These are phyloP conservation scores for Sialia sialis DNA, from an alignment of 2,113 vertebrate species.

Conservation along the genomic window DNA sequence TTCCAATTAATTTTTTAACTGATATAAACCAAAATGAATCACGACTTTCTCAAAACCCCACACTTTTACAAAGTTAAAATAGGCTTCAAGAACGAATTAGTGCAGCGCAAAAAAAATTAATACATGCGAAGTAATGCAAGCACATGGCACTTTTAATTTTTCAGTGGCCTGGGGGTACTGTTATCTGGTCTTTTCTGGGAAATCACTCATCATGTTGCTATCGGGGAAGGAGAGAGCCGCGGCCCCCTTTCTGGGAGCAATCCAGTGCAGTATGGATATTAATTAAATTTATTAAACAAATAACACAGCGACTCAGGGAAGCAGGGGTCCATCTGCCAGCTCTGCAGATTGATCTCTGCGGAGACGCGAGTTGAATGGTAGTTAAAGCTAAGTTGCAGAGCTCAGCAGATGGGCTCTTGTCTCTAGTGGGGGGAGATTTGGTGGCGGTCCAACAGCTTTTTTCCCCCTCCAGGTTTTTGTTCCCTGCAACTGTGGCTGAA, in stretches of 20 bases:
- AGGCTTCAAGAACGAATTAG: slow-evolving; percentile 38
- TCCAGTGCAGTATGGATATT: slow-evolving; percentile 83
- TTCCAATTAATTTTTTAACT: slow-evolving; percentile 32
- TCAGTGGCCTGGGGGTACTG: slow-evolving; percentile 63
- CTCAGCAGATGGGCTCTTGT: slow-evolving; percentile 86
- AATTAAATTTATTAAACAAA: slow-evolving; percentile 94
- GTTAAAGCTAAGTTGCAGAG: slow-evolving; percentile 79
- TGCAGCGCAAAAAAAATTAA: slow-evolving; percentile 60
- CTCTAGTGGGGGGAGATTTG: slow-evolving; percentile 83
- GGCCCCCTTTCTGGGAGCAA: slow-evolving; percentile 76
- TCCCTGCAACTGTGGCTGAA: slow-evolving; percentile 78
- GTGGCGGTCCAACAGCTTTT: slow-evolving; percentile 81
- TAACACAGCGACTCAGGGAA: slow-evolving; percentile 79
- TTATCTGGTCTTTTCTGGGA: slow-evolving; percentile 77
- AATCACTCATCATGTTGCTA: slow-evolving; percentile 76
- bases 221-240: slow-evolving; percentile 56
- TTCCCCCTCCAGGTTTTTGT: slow-evolving; percentile 82
- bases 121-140: slow-evolving; percentile 64
- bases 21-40: slow-evolving; percentile 34
- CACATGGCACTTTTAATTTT: slow-evolving; percentile 74
- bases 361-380: slow-evolving; percentile 81
- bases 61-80: slow-evolving; percentile 47
- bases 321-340: slow-evolving; percentile 85
- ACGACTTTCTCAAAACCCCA: slow-evolving; percentile 1
- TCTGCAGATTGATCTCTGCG: slow-evolving; percentile 78